phyloP scores from a whole-genome alignment of 2,888 invertebrate species.

The Tethea ocularis region DNA sequence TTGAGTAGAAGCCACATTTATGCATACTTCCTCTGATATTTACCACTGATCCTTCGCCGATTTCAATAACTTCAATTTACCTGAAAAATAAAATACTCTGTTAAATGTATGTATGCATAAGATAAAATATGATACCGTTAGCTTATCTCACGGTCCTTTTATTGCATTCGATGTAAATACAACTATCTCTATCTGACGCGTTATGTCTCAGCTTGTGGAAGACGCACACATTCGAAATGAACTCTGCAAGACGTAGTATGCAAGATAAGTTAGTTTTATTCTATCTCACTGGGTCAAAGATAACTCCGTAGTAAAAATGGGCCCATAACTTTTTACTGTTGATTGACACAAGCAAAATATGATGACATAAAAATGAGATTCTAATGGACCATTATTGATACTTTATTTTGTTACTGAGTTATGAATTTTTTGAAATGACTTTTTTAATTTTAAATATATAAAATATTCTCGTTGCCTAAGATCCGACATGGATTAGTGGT shows the following conservation, averaged over 20 bases:
- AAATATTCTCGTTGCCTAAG: not conserved
- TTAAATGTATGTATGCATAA: not conserved
- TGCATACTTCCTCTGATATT: not conserved
- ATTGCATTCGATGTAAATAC: slow-evolving; percentile 1
- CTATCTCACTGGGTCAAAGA: slow-evolving; percentile 48
- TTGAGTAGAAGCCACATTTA: too few relatives aligned
- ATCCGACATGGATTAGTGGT: slow-evolving; percentile 76
- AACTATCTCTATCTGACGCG: not conserved
- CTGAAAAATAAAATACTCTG: not conserved
- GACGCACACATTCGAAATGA: slow-evolving; percentile 9
- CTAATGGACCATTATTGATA: not conserved
- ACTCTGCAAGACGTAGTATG: slow-evolving; percentile 14
- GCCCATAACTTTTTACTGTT: slow-evolving; percentile 23
- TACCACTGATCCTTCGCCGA: not conserved
- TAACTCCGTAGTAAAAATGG: slow-evolving; percentile 30
- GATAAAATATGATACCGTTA: slow-evolving; percentile 2
- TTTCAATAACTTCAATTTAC: not conserved
- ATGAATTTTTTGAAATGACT: not conserved
- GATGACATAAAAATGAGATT: not conserved
- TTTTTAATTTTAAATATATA: not conserved
- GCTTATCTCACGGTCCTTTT: not conserved
- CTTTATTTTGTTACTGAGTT: not conserved
- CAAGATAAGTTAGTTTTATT: slow-evolving; percentile 14
- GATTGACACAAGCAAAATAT: not conserved
- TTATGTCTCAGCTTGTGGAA: slow-evolving; percentile 11